Conservation (phyloP, 2,888 invertebrate species). For the Apodemia duryi region DNA sequence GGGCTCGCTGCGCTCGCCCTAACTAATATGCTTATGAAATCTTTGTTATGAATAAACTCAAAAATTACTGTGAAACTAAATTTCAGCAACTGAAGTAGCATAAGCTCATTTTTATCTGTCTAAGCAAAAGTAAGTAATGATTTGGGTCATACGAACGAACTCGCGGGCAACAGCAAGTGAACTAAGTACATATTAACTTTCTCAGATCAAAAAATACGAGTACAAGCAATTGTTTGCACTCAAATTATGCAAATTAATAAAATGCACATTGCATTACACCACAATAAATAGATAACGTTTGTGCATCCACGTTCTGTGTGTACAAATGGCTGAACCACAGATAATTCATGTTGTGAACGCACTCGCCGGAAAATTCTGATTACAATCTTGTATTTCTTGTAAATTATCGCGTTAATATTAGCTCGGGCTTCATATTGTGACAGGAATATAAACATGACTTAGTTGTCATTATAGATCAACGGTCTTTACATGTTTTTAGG, state of each 20-base stretch:
- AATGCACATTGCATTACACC: neutral
- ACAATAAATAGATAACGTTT: neutral
- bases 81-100: too few relatives aligned
- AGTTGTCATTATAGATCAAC: neutral
- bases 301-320: neutral
- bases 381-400: constrained; percentile 1
- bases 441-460: neutral
- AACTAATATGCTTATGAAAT: too few relatives aligned
- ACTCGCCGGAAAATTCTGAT: constrained; percentile 10
- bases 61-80: too few relatives aligned
- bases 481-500: neutral
- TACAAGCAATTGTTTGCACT: neutral
- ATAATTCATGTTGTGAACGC: constrained; percentile 8
- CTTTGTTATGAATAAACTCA: too few relatives aligned
- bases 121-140: too few relatives aligned
- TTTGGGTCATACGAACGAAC: too few relatives aligned
- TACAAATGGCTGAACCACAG: neutral
- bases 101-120: too few relatives aligned
- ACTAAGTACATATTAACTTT: too few relatives aligned
- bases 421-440: neutral
- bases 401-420: constrained; percentile 6
- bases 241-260: constrained; percentile 7
- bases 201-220: neutral
- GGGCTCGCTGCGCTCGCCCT: too few relatives aligned
- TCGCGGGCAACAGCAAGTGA: too few relatives aligned